A percentile compares a stretch with the other conserved stretches of the same genome.
phyloP scores from a whole-genome alignment of 2,888 invertebrate species.

The Drosophila rubida region DNA sequence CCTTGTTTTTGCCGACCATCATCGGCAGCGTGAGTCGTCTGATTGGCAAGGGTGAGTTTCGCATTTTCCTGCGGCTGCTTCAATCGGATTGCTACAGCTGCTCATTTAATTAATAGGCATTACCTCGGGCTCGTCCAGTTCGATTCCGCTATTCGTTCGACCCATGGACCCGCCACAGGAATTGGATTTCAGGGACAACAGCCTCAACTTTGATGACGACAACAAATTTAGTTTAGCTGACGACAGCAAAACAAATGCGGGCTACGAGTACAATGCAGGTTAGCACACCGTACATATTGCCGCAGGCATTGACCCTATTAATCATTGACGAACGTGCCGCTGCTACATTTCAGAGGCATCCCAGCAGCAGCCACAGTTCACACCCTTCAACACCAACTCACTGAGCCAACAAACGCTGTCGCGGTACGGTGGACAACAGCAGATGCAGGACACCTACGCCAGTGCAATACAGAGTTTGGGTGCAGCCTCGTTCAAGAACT shows the following conservation, averaged over 20 bases:
- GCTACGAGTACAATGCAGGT: constrained; percentile 83
- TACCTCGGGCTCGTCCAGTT: constrained; percentile 82
- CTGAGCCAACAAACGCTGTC: constrained; percentile 79
- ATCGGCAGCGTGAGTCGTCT: constrained; percentile 93
- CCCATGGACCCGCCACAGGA: constrained; percentile 87
- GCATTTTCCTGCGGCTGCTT: neutral
- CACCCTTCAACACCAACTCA: constrained; percentile 74
- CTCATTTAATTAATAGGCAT: constrained; percentile 75
- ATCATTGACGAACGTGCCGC: neutral
- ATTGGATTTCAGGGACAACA: constrained; percentile 91
- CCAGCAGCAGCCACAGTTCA: constrained; percentile 84
- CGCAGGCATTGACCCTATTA: neutral
- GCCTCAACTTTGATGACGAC: constrained; percentile 86
- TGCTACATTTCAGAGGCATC: constrained; percentile 84
- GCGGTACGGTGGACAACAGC: constrained; percentile 87
- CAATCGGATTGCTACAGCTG: neutral
- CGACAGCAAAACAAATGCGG: constrained; percentile 60
- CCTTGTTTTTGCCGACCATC: constrained; percentile 93
- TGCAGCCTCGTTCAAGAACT: constrained; percentile 81
- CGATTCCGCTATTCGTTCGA: constrained; percentile 82
- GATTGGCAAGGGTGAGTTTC: constrained; percentile 90
- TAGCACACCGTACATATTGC: neutral
- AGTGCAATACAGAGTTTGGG: constrained; percentile 85
- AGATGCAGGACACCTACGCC: constrained; percentile 87
- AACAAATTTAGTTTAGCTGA: constrained; percentile 66